Base-by-base conservation (phyloP, 2,797 vertebrate species). In the Melanotaenia parkinsoni region DNA sequence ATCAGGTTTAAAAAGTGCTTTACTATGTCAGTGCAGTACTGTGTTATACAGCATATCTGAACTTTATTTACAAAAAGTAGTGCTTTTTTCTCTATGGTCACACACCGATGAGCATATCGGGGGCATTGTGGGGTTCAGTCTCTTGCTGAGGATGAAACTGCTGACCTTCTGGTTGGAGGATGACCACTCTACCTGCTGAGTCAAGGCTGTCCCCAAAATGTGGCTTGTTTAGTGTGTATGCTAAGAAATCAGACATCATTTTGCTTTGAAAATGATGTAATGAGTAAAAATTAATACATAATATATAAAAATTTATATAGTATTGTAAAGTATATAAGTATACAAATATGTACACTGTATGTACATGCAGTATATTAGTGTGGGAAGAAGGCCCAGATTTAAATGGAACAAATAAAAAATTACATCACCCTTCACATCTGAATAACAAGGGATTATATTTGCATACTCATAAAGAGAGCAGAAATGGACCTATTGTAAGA, bases 401-500 rank as follows among this genome's bases (percentile, higher is more conserved):
- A 61, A n/a, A 58, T 63, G 63, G 61, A 72, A 67, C 26, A 59
- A 22, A 37, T 38, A 16, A 14, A 24, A 9, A 37, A 33, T 7
- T 6, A 28, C 1, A 51, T n/a, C 45, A 7, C 20, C 20, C 8
- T n/a, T 47, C 4, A n/a, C 12, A 38, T 38, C 26, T 18, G 26
- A 51, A 26, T 18, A 26, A 35, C 11, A 33, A 11, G 3, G 61
- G 61, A 57, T 65, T 8, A 16, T 2, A 26, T 30, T 26, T 16
- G 22, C 16, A 9, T 35, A 8, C n/a, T 20, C 18, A 18, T 45
- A 45, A 70, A 24, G 10, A 38, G 37, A 0, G 30, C 45, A 63
- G 30, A 40, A 12, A 56, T 4, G 32, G 8, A 61, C 30, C 32
- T 24, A 63, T 33, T 67, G 67, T 71, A 68, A 62, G 11, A 58